Evolutionary conservation across 2,888 invertebrate genomes (phyloP), one percentile per base, ranked within the genome.

Genomic region (Ornithoptera alexandrae): DNA sequence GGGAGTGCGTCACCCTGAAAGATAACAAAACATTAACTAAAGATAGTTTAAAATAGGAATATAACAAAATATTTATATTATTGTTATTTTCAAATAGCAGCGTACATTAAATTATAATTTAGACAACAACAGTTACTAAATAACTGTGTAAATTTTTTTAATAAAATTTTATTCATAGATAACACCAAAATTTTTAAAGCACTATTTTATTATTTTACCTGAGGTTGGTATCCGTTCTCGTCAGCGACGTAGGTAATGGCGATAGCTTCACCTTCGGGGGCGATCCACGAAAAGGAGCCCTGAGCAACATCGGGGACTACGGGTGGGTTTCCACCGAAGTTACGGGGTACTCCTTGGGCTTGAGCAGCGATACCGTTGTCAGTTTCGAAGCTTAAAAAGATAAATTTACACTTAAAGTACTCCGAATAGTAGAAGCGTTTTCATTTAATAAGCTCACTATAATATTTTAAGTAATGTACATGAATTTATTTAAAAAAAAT

Each of bases 181-280:
- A 6, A n/a, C 0, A 1, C n/a, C 15, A 22, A 58, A 58, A 58
- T 22, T 58, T 6, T 22, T 58, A 58, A 7, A 58, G 20, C 20
- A n/a, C 18, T 58, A 22, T 22, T n/a, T 56, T 57, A 42, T 2
- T 18, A 58, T 60, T 78, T 79, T 81, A 89, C 95, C 83, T 91
- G 85, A 42, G 95, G 94, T 73, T 94, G 94, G 93, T 94, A 96
- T 71, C 96, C 96, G 74, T 95, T 94, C 82, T 95, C 95, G 76
- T 96, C 95, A 74, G 96, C 95, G 70, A 93, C 79, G 85, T 95
- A 96, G 62, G 88, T 85, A 71, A 95, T 81, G n/a, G 86, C 79
- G 76, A 95, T 89, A 18, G 89, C 88, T 60, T 92, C 85, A n/a
- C 96, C 96, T 74, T 95, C 95, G 18, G 94, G 94, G 36, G 94